These are phyloP conservation scores for Brachionus asplanchnoidis DNA, from an alignment of 1,140 invertebrate genomes.

Conservation along the genomic window DNA sequence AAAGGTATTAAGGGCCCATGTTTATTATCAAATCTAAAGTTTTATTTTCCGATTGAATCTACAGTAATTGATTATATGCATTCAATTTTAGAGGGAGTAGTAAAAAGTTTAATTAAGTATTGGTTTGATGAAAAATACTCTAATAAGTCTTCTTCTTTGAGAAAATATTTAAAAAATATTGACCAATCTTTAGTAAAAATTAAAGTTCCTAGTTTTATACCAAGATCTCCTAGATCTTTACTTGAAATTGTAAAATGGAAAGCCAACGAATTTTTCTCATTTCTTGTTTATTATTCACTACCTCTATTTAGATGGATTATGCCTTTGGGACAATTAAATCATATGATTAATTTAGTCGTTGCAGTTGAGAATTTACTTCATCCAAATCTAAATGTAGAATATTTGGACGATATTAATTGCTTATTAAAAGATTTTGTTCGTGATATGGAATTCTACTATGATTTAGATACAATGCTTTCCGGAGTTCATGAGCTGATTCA, in stretches of 20 bases:
- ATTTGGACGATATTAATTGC: not conserved
- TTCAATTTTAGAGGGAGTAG: not conserved
- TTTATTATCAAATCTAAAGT: not conserved
- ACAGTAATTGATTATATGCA: not conserved
- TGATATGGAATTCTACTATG: not conserved
- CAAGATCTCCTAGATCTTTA: not conserved
- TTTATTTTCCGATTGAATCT: not conserved
- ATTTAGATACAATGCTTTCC: not conserved
- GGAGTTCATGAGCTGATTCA: constrained; percentile 1
- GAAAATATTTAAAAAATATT: not conserved
- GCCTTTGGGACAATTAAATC: not conserved
- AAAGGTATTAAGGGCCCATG: not conserved
- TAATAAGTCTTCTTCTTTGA: not conserved
- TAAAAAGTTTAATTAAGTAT: not conserved
- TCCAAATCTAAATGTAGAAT: not conserved
- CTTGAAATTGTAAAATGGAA: not conserved
- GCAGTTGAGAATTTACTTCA: not conserved
- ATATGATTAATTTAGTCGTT: not conserved
- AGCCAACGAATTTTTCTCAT: not conserved
- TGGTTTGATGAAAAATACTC: not conserved
- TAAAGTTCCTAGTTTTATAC: not conserved
- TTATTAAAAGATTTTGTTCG: constrained; percentile 5
- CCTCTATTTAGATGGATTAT: not conserved
- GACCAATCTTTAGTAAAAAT: not conserved
- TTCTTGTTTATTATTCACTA: not conserved